A percentile compares a stretch with the other conserved stretches of the same genome.
Conservation (phyloP, 2,113 vertebrate species). For the Cyanistes caeruleus region DNA sequence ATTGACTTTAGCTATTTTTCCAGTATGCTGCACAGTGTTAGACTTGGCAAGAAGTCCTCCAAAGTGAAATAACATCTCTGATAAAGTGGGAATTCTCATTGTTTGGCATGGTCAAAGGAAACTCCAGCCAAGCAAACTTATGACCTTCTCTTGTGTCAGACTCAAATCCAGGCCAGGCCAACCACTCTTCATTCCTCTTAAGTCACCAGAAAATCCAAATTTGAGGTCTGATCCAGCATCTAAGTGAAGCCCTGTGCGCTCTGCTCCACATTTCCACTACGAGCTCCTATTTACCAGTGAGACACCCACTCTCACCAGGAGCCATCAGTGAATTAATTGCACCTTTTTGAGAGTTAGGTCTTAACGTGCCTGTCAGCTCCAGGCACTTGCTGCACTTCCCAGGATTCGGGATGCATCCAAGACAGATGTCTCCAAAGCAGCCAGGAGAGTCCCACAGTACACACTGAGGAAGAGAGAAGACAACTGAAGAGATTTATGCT, state of each 20-base stretch:
- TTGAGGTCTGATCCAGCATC: background rate
- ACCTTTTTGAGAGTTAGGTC: background rate
- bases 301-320: background rate
- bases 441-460: background rate
- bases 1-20: slow-evolving; percentile 67
- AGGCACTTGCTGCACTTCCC: background rate
- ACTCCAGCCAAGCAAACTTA: slow-evolving; percentile 49
- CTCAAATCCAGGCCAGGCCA: background rate
- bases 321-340: background rate
- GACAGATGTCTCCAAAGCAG: slow-evolving; percentile 34
- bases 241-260: background rate
- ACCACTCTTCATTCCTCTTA: background rate
- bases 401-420: background rate
- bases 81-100: slow-evolving; percentile 62
- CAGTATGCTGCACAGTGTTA: slow-evolving; percentile 42
- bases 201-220: background rate
- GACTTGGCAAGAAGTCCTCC: slow-evolving; percentile 46
- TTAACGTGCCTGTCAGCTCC: background rate
- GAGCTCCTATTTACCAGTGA: background rate
- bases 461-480: slow-evolving; percentile 9
- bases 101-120: slow-evolving; percentile 31
- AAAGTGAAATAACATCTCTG: slow-evolving; percentile 47
- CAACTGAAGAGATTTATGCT: slow-evolving; percentile 46
- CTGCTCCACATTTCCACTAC: background rate
- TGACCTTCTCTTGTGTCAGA: slow-evolving; percentile 22